Evolutionary conservation across 2,888 invertebrate genomes (phyloP).

Genomic region (Hetaerina titia): DNA sequence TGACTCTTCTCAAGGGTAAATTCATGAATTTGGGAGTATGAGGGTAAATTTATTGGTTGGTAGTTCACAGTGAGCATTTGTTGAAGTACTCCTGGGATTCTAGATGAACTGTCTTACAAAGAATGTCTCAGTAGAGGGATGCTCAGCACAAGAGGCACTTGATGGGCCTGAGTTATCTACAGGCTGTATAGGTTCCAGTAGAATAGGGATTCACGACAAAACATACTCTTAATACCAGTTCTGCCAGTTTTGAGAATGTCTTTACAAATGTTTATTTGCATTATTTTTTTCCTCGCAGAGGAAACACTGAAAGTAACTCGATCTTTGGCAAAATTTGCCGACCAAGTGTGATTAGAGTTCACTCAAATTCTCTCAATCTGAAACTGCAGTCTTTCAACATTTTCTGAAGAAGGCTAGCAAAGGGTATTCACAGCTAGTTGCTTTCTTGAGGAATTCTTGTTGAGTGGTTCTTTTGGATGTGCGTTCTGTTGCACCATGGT

Average conservation of each 20-base stretch:
- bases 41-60: too few relatives aligned
- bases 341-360: neutral
- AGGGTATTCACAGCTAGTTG: neutral
- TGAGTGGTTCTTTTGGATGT: neutral
- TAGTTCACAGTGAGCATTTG: too few relatives aligned
- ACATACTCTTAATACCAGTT: neutral
- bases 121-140: too few relatives aligned
- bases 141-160: too few relatives aligned
- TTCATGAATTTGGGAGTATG: too few relatives aligned
- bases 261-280: neutral
- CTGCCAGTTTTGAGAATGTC: neutral
- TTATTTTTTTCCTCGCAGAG: slow-evolving; percentile 48
- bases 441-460: neutral
- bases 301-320: slow-evolving; percentile 20
- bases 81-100: too few relatives aligned
- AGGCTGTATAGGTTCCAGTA: neutral
- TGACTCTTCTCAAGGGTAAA: too few relatives aligned
- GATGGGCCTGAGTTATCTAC: too few relatives aligned
- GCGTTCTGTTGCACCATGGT: neutral
- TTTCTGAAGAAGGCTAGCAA: neutral
- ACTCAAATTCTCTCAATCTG: neutral
- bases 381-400: neutral
- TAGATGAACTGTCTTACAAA: too few relatives aligned
- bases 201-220: neutral
- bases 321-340: neutral